Conservation (phyloP, 2,113 vertebrate species). For the Channa argus region DNA sequence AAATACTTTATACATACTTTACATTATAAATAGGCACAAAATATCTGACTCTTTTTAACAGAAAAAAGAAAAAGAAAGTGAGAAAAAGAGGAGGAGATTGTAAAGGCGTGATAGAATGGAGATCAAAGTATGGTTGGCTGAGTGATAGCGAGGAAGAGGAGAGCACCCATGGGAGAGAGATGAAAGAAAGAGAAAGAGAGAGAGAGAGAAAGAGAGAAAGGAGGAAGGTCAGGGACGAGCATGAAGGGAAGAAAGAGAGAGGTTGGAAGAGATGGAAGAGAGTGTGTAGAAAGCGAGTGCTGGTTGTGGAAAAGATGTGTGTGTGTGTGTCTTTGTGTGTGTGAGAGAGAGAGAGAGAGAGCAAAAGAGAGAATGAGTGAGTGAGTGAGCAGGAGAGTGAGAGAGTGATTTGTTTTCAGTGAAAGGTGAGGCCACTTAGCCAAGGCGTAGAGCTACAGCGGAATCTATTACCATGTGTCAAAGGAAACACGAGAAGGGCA, state of each 20-base stretch:
- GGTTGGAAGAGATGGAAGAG: constrained; percentile 34
- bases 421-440: constrained; percentile 98
- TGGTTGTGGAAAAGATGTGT: constrained; percentile 25
- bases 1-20: no score
- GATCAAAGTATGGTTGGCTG: constrained; percentile 47
- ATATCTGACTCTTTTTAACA: neutral
- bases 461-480: constrained; percentile 99
- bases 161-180: constrained; percentile 66
- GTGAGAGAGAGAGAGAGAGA: neutral
- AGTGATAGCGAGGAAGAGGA: constrained; percentile 71
- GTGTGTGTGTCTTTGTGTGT: constrained; percentile 28
- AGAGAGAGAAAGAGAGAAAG: constrained; percentile 34
- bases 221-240: constrained; percentile 59
- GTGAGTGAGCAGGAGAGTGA: constrained; percentile 28
- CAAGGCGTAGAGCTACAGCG: constrained; percentile 89
- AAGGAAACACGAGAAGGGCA: constrained; percentile 94
- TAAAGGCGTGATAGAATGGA: constrained; percentile 31
- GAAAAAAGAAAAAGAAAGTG: constrained; percentile 8
- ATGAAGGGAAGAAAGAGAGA: constrained; percentile 50
- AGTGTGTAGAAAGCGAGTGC: constrained; percentile 56
- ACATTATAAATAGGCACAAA: neutral
- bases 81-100: constrained; percentile 33
- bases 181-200: constrained; percentile 29
- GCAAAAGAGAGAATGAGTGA: neutral
- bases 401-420: constrained; percentile 99